A percentile compares a stretch with the other conserved stretches of the same genome.
Evolutionary conservation across 2,113 vertebrate genomes (phyloP).

Genomic region (Nesospiza acunhae): DNA sequence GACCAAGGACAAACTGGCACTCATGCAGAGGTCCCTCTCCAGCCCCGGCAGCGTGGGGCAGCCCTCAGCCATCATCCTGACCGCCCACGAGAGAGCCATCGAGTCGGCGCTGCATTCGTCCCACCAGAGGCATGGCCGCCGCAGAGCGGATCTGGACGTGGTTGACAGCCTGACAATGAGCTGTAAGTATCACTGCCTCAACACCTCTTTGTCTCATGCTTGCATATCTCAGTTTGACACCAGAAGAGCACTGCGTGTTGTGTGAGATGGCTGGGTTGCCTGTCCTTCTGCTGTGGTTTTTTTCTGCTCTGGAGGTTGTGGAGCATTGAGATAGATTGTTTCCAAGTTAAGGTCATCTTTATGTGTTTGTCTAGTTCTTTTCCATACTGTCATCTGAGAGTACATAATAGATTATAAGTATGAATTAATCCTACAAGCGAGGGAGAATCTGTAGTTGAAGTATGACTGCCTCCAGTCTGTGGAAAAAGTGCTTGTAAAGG

Average conservation of each 20-base stretch:
- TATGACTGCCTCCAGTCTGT: not conserved
- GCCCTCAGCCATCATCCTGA: constrained; percentile 68
- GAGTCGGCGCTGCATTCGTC: constrained; percentile 67
- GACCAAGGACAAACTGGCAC: constrained; percentile 80
- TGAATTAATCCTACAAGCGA: not conserved
- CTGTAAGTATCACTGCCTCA: constrained; percentile 76
- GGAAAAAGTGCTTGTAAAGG: not conserved
- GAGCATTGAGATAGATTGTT: not conserved
- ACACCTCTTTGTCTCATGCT: constrained; percentile 30
- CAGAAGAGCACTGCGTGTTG: not conserved
- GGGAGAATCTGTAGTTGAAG: not conserved
- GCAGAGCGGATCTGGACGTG: constrained; percentile 54
- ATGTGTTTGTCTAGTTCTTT: not conserved
- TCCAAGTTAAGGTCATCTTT: not conserved
- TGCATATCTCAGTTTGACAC: constrained; percentile 6
- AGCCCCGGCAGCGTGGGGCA: constrained; percentile 41
- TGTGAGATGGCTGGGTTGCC: not conserved
- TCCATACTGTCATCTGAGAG: not conserved
- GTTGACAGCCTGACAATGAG: constrained; percentile 70
- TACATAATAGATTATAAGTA: not conserved
- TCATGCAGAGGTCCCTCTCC: constrained; percentile 78
- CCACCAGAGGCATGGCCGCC: constrained; percentile 39
- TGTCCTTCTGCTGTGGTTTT: not conserved
- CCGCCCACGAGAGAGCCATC: constrained; percentile 71
- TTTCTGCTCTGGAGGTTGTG: not conserved